These are phyloP conservation scores for Ispidina picta DNA, from an alignment of 2,797 vertebrate species.

Conservation along the genomic window DNA sequence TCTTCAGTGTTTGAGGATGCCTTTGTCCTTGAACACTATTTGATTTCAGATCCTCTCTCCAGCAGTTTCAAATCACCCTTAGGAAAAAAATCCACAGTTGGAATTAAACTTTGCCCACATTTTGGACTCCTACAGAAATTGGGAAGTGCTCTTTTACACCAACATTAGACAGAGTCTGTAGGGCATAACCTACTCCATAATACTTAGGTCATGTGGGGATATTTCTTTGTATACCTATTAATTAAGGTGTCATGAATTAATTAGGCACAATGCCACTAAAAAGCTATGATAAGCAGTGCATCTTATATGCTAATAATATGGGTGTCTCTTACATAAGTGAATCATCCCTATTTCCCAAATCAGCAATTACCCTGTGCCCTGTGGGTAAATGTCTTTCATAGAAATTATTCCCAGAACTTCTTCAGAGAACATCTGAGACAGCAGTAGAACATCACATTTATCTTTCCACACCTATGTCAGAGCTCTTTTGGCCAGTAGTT, in stretches of 20 bases:
- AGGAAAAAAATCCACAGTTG: background rate
- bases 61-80: background rate
- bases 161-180: background rate
- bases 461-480: slow-evolving; percentile 25
- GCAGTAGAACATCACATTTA: slow-evolving; percentile 39
- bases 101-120: background rate
- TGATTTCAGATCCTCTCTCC: background rate
- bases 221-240: slow-evolving; percentile 49
- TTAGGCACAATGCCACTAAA: slow-evolving; percentile 54
- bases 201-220: slow-evolving; percentile 23
- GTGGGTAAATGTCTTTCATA: slow-evolving; percentile 59
- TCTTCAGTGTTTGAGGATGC: background rate
- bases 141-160: background rate
- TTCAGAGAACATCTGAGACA: slow-evolving; percentile 58
- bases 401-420: slow-evolving; percentile 53
- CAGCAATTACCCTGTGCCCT: slow-evolving; percentile 60
- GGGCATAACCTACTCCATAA: slow-evolving; percentile 12
- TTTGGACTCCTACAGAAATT: background rate
- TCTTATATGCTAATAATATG: slow-evolving; percentile 38
- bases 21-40: background rate
- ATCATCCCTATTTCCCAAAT: slow-evolving; percentile 59
- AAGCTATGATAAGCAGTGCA: slow-evolving; percentile 28
- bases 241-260: slow-evolving; percentile 52
- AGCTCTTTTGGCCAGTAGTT: background rate
- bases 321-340: slow-evolving; percentile 59